These are phyloP conservation scores for Antrozous pallidus DNA, from an alignment of 2,797 vertebrate species.

Conservation along the genomic window DNA sequence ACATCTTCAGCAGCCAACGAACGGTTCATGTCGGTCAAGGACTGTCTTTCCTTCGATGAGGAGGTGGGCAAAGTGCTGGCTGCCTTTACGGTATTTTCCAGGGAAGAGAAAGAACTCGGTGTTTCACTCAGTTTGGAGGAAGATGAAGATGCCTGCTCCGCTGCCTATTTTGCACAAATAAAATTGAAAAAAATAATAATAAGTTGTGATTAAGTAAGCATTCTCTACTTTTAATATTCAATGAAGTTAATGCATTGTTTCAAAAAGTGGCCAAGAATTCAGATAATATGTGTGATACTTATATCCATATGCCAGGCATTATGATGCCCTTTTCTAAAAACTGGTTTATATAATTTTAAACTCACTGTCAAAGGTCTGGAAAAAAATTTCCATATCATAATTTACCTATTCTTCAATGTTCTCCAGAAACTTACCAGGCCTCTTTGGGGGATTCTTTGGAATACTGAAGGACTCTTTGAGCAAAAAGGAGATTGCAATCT, in stretches of 20 bases:
- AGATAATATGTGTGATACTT: not conserved
- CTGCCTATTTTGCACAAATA: conserved; percentile 79
- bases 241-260: not conserved
- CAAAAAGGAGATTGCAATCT: not conserved
- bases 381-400: not conserved
- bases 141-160: conserved; percentile 87
- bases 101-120: conserved; percentile 86
- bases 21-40: conserved; percentile 87
- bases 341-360: not conserved
- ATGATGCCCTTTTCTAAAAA: not conserved
- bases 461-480: not conserved
- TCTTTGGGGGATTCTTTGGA: not conserved
- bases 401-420: not conserved
- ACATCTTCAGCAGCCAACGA: conserved; percentile 73
- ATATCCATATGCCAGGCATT: not conserved
- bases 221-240: not conserved
- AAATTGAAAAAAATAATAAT: not conserved
- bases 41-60: conserved; percentile 87
- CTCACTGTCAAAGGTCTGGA: not conserved
- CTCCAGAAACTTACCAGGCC: not conserved
- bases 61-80: conserved; percentile 86
- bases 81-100: conserved; percentile 87
- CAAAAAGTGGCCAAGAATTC: not conserved
- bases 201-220: not conserved
- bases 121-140: conserved; percentile 84